These are phyloP conservation scores for Neodontobutis hainanensis DNA, from an alignment of 2,113 vertebrate genomes.

Conservation along the genomic window DNA sequence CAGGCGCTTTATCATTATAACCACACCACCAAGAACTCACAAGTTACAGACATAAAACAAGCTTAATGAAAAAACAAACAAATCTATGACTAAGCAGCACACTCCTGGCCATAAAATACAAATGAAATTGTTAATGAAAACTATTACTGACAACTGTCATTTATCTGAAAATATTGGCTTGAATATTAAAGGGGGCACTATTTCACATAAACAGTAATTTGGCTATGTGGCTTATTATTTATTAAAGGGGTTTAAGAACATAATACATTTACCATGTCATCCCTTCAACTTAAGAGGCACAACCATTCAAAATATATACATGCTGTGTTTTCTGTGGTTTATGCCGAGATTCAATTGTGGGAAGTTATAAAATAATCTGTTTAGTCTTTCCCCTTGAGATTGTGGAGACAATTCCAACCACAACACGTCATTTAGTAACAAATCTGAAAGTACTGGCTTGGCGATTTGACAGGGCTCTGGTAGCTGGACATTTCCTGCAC, in stretches of 20 bases:
- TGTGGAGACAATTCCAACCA: neutral
- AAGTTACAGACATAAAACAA: slow-evolving; percentile 5
- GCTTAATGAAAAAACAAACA: neutral
- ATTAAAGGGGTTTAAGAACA: neutral
- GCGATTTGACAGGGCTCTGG: slow-evolving; percentile 82
- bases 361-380: neutral
- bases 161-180: too few relatives aligned
- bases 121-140: too few relatives aligned
- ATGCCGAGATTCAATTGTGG: neutral
- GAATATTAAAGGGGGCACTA: too few relatives aligned
- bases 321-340: neutral
- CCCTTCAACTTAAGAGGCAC: neutral
- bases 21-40: neutral
- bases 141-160: too few relatives aligned
- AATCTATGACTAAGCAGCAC: slow-evolving; percentile 12
- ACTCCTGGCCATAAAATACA: too few relatives aligned
- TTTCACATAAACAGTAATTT: too few relatives aligned
- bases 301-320: neutral
- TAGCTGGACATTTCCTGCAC: slow-evolving; percentile 73
- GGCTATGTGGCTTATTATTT: neutral
- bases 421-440: slow-evolving; percentile 67
- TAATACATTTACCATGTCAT: neutral
- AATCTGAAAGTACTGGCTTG: slow-evolving; percentile 85
- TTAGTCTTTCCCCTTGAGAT: neutral
- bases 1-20: neutral